These are phyloP conservation scores for Ascidia mentula DNA, from an alignment of 23 tunicate genomes.

Conservation along the genomic window DNA sequence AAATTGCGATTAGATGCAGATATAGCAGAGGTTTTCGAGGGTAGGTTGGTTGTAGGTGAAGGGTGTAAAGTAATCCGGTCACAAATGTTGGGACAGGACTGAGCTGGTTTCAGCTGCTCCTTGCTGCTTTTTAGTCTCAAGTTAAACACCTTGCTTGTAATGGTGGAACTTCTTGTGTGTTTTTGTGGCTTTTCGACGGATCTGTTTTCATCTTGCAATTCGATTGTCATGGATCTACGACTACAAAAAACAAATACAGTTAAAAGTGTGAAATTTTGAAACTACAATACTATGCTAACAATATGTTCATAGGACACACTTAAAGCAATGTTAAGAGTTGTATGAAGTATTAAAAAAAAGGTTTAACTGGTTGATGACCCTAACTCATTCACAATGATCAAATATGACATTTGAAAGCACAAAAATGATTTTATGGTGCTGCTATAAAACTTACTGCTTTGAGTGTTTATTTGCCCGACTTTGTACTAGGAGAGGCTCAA, in stretches of 20 bases:
- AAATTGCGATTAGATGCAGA: slow-evolving; percentile 18
- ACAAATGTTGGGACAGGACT: slow-evolving; percentile 60
- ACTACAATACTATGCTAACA: background rate
- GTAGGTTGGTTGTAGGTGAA: slow-evolving; percentile 11
- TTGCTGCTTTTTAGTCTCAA: background rate
- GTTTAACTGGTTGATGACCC: no score
- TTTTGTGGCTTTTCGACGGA: background rate
- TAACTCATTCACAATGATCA: no score
- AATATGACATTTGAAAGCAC: no score
- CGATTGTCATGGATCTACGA: slow-evolving; percentile 25
- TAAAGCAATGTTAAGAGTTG: no score
- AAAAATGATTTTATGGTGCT: no score
- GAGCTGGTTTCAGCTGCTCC: slow-evolving; percentile 48
- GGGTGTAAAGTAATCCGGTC: slow-evolving; percentile 17
- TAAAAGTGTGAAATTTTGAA: background rate
- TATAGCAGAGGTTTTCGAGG: slow-evolving; percentile 21
- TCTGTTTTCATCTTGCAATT: background rate
- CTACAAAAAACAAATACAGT: background rate
- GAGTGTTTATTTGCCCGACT: slow-evolving; percentile 13
- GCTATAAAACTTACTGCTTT: slow-evolving; percentile 24
- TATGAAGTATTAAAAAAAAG: no score
- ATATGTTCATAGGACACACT: no score
- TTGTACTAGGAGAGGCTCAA: background rate
- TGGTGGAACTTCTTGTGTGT: slow-evolving; percentile 22
- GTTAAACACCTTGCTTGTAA: slow-evolving; percentile 14